These are phyloP conservation scores for Xyliphius kryptos DNA, from an alignment of 2,113 vertebrate genomes.

Conservation along the genomic window DNA sequence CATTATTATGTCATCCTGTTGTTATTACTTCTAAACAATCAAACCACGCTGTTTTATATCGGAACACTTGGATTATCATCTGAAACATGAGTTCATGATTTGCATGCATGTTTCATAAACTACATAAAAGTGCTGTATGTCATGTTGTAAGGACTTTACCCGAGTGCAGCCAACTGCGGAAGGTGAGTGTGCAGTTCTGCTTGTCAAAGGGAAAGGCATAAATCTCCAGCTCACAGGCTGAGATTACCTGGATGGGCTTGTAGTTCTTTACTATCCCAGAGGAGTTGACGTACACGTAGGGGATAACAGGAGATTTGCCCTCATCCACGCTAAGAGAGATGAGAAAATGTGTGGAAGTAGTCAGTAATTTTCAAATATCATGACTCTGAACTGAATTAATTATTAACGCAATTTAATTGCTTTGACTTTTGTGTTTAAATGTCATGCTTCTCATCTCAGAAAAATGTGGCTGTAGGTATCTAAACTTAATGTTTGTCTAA, in stretches of 20 bases:
- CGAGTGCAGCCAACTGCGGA: constrained; percentile 73
- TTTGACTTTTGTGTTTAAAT: too few relatives aligned
- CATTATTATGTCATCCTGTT: too few relatives aligned
- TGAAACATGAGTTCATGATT: too few relatives aligned
- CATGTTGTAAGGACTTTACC: constrained; percentile 49
- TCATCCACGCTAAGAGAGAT: constrained; percentile 61
- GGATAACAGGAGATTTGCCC: constrained; percentile 65
- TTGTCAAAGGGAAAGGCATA: constrained; percentile 74
- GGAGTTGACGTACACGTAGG: constrained; percentile 78
- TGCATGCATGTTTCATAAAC: too few relatives aligned
- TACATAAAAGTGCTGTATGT: neutral
- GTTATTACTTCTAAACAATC: too few relatives aligned
- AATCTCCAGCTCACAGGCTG: constrained; percentile 71
- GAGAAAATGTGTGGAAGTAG: neutral
- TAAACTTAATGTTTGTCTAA: neutral
- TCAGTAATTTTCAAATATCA: too few relatives aligned
- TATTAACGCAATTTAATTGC: too few relatives aligned
- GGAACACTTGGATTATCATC: too few relatives aligned
- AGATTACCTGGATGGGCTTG: constrained; percentile 73
- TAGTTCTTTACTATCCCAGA: constrained; percentile 72
- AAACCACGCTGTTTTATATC: too few relatives aligned
- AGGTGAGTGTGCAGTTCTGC: constrained; percentile 75
- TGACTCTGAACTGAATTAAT: too few relatives aligned
- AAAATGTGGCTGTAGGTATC: neutral
- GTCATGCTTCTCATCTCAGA: neutral